Evolutionary conservation across 2,888 invertebrate genomes (phyloP), one percentile per base, ranked within the genome.

Genomic region (Agelastica alni): DNA sequence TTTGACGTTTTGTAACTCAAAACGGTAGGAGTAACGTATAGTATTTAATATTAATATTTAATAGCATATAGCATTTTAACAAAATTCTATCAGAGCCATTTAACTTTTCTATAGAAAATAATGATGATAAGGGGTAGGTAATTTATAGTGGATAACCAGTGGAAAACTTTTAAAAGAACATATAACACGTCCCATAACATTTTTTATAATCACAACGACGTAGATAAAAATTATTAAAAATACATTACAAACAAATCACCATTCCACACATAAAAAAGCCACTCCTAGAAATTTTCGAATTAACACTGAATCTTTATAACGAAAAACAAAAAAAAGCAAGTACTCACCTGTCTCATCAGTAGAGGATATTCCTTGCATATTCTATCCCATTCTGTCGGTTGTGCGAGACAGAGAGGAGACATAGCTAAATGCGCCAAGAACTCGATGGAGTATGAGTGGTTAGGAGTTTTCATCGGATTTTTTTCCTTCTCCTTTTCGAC

Each of bases 371-470:
- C 80, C 61, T 74, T 75, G 42, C 78, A 75, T 63, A 83, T 81
- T 47, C 78, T 75, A 45, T 78, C 76, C 81, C 82, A 81, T 65
- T 81, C 80, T 37, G 69, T 70, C 20, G 83, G 83, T 43, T 78
- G 75, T 37, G 74, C 69, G 59, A 79, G 75, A 62, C 82, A 81
- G 44, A 79, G 76, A 18, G 82, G 82, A 45, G 82, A 81, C 72
- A 78, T 77, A 47, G 83, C 79, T 69, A 82, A 77, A 45, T 78
- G 76, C 57, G 82, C 77, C 62, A 83, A 69, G 69, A 77, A 77
- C 68, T 81, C 81, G 51, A 76, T 75, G 18, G 75, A 69, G 64
- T 78, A 78, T 12, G 56, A 59, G 45, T 66, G 53, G 36, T 51
- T 51, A 17, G 48, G 43, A 4, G 9, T 16, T 16, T 45, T 16